A percentile compares a stretch with the other conserved stretches of the same genome.
Conservation (phyloP, 2,113 vertebrate genomes). For the Apeltes quadracus region DNA sequence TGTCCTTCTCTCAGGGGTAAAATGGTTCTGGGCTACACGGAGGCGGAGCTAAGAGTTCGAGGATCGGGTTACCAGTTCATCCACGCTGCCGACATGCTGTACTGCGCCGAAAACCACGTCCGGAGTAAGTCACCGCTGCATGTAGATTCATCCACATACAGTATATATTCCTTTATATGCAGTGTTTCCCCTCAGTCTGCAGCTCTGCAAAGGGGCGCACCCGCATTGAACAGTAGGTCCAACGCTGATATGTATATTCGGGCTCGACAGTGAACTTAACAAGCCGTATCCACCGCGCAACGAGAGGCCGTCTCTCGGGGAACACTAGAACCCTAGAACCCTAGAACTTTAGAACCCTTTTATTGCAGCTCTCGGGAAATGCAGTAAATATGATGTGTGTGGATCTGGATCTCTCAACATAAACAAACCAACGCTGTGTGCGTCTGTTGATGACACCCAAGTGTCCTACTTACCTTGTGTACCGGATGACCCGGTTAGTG, state of each 20-base stretch:
- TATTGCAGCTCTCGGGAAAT: too few relatives aligned
- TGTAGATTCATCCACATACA: too few relatives aligned
- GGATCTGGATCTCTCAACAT: constrained; percentile 5
- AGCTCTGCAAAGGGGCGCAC: too few relatives aligned
- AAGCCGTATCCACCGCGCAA: too few relatives aligned
- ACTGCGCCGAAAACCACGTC: constrained; percentile 82
- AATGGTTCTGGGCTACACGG: constrained; percentile 80
- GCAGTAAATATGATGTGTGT: background rate
- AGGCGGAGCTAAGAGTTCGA: constrained; percentile 77
- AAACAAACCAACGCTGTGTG: constrained; percentile 27
- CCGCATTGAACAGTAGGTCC: too few relatives aligned
- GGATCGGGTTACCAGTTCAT: constrained; percentile 83
- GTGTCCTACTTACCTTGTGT: constrained; percentile 65
- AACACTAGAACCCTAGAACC: too few relatives aligned
- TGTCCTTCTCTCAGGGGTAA: constrained; percentile 68
- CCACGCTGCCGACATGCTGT: constrained; percentile 81
- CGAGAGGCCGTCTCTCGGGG: too few relatives aligned
- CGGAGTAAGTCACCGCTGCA: constrained; percentile 71
- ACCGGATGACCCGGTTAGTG: constrained; percentile 60
- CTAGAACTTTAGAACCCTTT: too few relatives aligned
- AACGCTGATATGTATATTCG: too few relatives aligned
- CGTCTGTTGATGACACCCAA: constrained; percentile 42
- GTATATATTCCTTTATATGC: too few relatives aligned
- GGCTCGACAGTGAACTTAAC: too few relatives aligned
- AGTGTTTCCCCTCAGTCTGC: too few relatives aligned